A percentile compares a stretch with the other conserved stretches of the same genome.
Evolutionary conservation across 2,797 vertebrate species (phyloP).

Genomic region (Lithobates sylvaticus): DNA sequence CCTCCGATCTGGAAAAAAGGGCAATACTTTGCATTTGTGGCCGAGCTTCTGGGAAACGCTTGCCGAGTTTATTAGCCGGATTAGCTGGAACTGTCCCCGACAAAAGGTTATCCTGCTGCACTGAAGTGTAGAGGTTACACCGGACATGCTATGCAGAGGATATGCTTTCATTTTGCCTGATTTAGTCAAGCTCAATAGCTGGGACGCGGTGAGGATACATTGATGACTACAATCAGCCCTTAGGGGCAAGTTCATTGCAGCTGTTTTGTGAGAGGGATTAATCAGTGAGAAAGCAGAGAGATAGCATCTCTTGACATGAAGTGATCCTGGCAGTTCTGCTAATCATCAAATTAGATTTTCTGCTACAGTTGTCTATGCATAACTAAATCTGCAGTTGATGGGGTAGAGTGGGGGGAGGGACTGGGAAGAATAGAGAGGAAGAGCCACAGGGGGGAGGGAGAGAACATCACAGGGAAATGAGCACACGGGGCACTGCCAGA

Average conservation of each 20-base stretch:
- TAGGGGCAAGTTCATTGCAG: conserved; percentile 61
- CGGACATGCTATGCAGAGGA: conserved; percentile 2
- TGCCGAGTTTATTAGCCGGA: background rate
- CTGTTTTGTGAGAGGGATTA: conserved; percentile 63
- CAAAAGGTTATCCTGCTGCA: conserved; percentile 2
- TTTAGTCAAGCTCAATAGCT: conserved; percentile 31
- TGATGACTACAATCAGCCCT: conserved; percentile 57
- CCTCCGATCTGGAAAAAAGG: too few species aligned
- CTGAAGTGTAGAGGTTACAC: conserved; percentile 8
- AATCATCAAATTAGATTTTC: conserved; percentile 65
- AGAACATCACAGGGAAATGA: conserved; percentile 29
- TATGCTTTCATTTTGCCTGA: conserved; percentile 21
- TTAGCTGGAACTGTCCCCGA: background rate
- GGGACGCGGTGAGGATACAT: conserved; percentile 49
- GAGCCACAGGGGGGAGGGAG: conserved; percentile 28
- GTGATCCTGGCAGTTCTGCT: conserved; percentile 62
- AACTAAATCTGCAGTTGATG: conserved; percentile 62
- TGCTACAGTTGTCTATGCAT: conserved; percentile 64
- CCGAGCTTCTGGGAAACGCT: too few species aligned
- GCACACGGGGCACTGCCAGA: conserved; percentile 23
- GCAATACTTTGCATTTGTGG: too few species aligned
- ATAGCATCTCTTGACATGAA: conserved; percentile 63
- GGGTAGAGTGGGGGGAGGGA: conserved; percentile 57
- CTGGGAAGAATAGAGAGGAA: conserved; percentile 29
- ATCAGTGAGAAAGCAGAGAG: conserved; percentile 60